A percentile compares a stretch with the other conserved stretches of the same genome.
Conservation (phyloP, 30 jellyfish, hydroid and myxozoan genomes). For the Mastigias papua region DNA sequence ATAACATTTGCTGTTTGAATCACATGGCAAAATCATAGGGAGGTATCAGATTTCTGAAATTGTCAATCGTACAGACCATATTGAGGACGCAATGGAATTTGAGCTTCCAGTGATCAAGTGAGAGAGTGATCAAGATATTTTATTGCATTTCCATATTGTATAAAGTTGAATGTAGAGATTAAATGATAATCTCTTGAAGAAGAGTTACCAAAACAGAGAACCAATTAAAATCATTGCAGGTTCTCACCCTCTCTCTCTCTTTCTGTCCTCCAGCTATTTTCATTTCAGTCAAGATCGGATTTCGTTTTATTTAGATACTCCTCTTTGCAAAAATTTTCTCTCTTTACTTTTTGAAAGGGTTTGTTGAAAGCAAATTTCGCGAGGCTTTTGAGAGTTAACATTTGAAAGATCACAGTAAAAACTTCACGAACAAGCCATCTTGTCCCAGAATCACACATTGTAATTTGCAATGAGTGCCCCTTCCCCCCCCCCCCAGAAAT, state of each 20-base stretch:
- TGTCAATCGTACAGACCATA: neutral
- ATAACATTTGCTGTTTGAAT: neutral
- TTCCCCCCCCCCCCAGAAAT: too few species aligned
- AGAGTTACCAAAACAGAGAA: slow-evolving; percentile 19
- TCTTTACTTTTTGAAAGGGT: too few species aligned
- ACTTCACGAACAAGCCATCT: too few species aligned
- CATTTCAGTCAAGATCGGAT: too few species aligned
- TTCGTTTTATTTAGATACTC: too few species aligned
- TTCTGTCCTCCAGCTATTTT: neutral
- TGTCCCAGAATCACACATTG: too few species aligned
- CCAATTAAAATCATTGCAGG: neutral
- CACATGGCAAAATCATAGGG: neutral
- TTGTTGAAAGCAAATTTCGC: too few species aligned
- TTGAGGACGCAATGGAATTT: neutral
- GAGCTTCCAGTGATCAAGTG: slow-evolving; percentile 2
- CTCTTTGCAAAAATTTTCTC: too few species aligned
- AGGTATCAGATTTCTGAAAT: neutral
- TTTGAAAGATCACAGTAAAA: too few species aligned
- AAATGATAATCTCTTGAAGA: slow-evolving; percentile 7
- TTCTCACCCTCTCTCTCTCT: neutral
- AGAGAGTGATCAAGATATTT: neutral
- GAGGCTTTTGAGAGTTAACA: too few species aligned
- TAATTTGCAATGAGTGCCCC: too few species aligned
- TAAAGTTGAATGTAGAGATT: neutral
- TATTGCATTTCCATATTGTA: neutral